Conservation (phyloP, 1,140 invertebrate species). For the Nasonia longicornis region DNA sequence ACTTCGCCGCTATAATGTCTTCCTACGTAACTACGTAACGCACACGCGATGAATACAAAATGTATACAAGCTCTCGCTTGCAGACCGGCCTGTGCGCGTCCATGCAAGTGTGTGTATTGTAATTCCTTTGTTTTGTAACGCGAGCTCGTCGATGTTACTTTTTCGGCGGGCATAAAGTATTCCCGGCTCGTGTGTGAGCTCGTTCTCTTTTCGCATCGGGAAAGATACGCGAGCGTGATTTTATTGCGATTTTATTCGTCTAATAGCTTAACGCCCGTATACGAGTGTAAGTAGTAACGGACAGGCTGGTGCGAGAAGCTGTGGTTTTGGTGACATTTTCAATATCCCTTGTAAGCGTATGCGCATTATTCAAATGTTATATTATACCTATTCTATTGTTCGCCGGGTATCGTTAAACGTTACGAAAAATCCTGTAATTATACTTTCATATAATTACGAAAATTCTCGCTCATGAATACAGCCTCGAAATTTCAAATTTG, state of each 20-base stretch:
- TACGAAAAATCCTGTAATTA: too few species aligned
- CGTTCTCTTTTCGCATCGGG: background rate
- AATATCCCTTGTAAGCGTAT: background rate
- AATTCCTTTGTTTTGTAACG: constrained; percentile 33
- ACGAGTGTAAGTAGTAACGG: background rate
- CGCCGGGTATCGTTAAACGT: too few species aligned
- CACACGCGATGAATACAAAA: constrained; percentile 25
- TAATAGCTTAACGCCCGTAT: background rate
- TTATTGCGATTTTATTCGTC: background rate
- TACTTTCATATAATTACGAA: too few species aligned
- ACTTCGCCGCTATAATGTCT: constrained; percentile 9
- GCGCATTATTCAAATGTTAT: background rate
- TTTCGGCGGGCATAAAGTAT: background rate
- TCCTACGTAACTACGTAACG: constrained; percentile 29
- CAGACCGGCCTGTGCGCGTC: background rate
- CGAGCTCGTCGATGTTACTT: constrained; percentile 4
- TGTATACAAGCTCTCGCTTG: background rate
- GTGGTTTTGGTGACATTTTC: background rate
- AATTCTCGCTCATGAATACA: too few species aligned
- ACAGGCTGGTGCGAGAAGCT: background rate
- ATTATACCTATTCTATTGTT: background rate
- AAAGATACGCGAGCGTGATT: background rate
- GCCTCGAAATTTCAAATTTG: too few species aligned
- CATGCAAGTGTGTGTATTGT: background rate
- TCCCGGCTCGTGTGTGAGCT: background rate